A percentile compares a stretch with the other conserved stretches of the same genome.
These are phyloP conservation scores for Limanda limanda DNA, from an alignment of 2,113 vertebrate species.

Conservation along the genomic window DNA sequence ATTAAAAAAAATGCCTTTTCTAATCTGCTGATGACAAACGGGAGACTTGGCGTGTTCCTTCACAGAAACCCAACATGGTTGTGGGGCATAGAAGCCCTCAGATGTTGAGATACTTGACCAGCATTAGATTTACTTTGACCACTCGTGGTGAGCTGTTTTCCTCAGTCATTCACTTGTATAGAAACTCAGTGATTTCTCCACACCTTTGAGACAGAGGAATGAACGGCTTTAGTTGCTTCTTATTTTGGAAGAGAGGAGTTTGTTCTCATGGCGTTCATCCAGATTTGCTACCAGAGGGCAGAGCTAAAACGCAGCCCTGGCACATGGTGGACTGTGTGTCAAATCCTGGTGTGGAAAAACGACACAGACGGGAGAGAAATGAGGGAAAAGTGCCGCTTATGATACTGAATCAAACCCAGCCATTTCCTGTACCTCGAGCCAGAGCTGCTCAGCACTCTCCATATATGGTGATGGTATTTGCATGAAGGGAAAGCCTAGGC, in stretches of 20 bases:
- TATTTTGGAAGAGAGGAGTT: constrained; percentile 48
- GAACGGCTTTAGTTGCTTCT: constrained; percentile 30
- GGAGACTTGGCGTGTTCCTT: neutral
- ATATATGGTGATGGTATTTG: constrained; percentile 89
- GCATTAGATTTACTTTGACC: neutral
- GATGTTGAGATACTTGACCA: neutral
- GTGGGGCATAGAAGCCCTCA: neutral
- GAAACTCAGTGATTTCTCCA: constrained; percentile 7
- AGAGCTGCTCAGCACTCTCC: constrained; percentile 77
- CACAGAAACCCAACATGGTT: neutral
- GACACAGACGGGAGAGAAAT: constrained; percentile 64
- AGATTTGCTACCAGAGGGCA: constrained; percentile 28
- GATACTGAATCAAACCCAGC: constrained; percentile 85
- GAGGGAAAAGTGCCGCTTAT: constrained; percentile 75
- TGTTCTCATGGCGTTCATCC: constrained; percentile 34
- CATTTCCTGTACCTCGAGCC: constrained; percentile 82
- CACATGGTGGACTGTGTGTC: constrained; percentile 59
- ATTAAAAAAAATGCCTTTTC: constrained; percentile 42
- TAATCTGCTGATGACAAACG: constrained; percentile 42
- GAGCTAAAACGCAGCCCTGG: constrained; percentile 25
- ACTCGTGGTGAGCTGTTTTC: neutral
- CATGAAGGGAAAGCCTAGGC: constrained; percentile 80
- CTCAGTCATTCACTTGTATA: neutral
- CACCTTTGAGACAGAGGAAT: constrained; percentile 14
- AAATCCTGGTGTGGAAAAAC: constrained; percentile 57